A percentile compares a stretch with the other conserved stretches of the same genome.
Evolutionary conservation across 92 coral and sea anemone species (phyloP).

Genomic region (Meandrina meandrites): DNA sequence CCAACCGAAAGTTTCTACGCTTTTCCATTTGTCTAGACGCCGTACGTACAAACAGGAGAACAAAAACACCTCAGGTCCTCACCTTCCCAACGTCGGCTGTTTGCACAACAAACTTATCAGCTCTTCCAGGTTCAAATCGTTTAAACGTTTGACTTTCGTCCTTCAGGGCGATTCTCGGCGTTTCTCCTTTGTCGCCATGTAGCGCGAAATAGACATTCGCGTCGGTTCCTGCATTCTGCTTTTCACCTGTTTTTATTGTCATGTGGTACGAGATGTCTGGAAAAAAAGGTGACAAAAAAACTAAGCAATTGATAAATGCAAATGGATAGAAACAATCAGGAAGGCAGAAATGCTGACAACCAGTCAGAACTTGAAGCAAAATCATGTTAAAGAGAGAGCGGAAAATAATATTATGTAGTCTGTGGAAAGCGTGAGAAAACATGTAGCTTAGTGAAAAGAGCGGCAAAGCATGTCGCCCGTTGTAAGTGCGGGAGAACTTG

Average conservation of each 20-base stretch:
- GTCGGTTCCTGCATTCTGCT: conserved; percentile 73
- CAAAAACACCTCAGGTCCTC: not conserved
- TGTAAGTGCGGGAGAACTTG: too few relatives aligned
- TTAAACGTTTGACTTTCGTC: conserved; percentile 75
- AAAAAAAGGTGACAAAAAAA: not conserved
- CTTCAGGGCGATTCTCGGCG: conserved; percentile 74
- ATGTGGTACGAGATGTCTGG: conserved; percentile 78
- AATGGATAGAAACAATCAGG: not conserved
- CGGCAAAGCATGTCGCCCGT: too few relatives aligned
- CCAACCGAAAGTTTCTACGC: too few relatives aligned
- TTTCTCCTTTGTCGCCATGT: conserved; percentile 77
- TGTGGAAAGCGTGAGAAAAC: too few relatives aligned
- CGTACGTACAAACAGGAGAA: too few relatives aligned
- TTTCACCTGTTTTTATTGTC: conserved; percentile 83
- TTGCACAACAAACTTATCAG: conserved; percentile 92
- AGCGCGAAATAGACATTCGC: conserved; percentile 79
- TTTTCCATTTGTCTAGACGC: too few relatives aligned
- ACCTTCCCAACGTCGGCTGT: conserved; percentile 97
- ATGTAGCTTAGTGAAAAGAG: too few relatives aligned
- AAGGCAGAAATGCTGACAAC: not conserved
- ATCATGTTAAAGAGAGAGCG: too few relatives aligned
- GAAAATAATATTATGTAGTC: too few relatives aligned
- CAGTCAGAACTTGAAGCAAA: not conserved
- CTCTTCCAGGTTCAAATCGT: conserved; percentile 84
- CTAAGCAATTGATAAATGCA: not conserved